Conservation (phyloP, 2,888 invertebrate genomes). For the Leptinotarsa haldemani region DNA sequence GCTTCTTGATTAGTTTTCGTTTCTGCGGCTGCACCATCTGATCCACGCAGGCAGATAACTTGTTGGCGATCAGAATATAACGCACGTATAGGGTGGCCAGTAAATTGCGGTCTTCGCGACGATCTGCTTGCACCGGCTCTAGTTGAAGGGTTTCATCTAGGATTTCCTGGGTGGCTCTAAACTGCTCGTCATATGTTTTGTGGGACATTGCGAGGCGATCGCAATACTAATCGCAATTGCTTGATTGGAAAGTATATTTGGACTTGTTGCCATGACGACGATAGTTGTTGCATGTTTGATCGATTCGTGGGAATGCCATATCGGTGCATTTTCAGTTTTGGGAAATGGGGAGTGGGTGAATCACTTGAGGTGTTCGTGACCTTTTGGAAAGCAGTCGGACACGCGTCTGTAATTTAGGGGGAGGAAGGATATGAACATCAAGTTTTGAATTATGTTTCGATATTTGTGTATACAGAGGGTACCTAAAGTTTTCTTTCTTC, state of each 20-base stretch:
- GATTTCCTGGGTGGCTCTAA: constrained; percentile 75
- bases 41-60: constrained; percentile 85
- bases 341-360: neutral
- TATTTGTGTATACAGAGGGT: no score
- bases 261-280: neutral
- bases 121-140: constrained; percentile 73
- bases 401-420: no score
- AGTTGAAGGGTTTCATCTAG: constrained; percentile 72
- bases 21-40: constrained; percentile 95
- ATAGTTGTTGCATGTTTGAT: constrained; percentile 13
- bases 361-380: neutral
- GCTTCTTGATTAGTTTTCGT: constrained; percentile 77
- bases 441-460: no score
- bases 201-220: constrained; percentile 76
- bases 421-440: no score
- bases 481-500: no score
- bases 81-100: constrained; percentile 81
- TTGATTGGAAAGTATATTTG: neutral
- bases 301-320: neutral
- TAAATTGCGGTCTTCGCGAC: constrained; percentile 71
- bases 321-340: neutral
- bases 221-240: neutral
- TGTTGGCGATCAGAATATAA: constrained; percentile 82
- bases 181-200: constrained; percentile 76
- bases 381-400: no score